Conservation (phyloP, 2,888 invertebrate genomes). For the Smittia sp. region DNA sequence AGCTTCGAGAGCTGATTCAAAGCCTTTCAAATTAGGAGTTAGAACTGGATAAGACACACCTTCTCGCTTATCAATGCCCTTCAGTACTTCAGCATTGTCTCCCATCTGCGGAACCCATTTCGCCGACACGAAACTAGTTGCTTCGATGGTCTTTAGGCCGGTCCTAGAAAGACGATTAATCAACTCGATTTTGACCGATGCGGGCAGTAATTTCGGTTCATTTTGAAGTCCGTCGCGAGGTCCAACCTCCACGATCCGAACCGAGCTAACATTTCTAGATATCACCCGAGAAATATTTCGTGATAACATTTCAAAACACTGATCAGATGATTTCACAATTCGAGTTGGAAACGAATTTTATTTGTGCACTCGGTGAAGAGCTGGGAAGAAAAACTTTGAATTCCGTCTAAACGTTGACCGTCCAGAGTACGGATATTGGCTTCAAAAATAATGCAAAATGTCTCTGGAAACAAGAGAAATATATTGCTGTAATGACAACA, state of each 20-base stretch:
- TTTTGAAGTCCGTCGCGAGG: constrained; percentile 98
- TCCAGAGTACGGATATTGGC: too few species aligned
- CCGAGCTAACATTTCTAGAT: constrained; percentile 45
- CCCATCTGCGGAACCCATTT: constrained; percentile 99
- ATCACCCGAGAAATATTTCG: not conserved
- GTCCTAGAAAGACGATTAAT: constrained; percentile 82
- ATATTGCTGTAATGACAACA: too few species aligned
- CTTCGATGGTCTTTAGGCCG: constrained; percentile 80
- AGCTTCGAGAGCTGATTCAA: constrained; percentile 72
- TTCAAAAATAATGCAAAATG: too few species aligned
- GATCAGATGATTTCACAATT: too few species aligned
- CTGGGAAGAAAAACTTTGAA: too few species aligned
- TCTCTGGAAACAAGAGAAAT: too few species aligned
- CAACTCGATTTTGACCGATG: constrained; percentile 82
- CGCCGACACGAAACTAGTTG: constrained; percentile 95
- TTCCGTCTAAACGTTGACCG: too few species aligned
- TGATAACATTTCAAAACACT: too few species aligned
- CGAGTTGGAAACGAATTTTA: too few species aligned
- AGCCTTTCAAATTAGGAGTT: constrained; percentile 89
- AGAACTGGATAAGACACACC: constrained; percentile 85
- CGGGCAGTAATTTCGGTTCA: constrained; percentile 80
- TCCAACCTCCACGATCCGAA: constrained; percentile 95
- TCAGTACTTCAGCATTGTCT: constrained; percentile 77
- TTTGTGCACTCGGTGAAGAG: too few species aligned
- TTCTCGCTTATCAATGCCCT: constrained; percentile 63